These are phyloP conservation scores for Psammodynastes pulverulentus DNA, from an alignment of 2,113 vertebrate species.

Conservation along the genomic window DNA sequence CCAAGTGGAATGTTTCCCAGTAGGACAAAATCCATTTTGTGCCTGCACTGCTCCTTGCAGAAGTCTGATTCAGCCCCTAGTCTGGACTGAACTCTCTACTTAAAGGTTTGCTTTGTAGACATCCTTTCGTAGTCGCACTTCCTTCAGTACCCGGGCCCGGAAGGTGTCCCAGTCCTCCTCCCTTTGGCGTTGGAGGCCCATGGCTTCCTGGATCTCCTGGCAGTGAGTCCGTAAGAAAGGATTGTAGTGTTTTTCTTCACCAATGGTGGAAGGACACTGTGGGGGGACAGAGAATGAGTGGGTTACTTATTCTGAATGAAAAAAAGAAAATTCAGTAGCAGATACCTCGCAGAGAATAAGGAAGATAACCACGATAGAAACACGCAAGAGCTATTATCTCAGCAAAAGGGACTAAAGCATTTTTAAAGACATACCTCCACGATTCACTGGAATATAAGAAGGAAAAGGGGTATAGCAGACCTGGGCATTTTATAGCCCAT, in stretches of 20 bases:
- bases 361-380: neutral
- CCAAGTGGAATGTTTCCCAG: neutral
- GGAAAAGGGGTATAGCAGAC: neutral
- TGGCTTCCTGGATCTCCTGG: slow-evolving; percentile 77
- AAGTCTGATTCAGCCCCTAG: neutral
- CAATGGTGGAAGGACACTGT: slow-evolving; percentile 90
- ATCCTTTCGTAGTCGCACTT: slow-evolving; percentile 87
- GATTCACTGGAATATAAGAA: neutral
- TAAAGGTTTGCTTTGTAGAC: slow-evolving; percentile 75
- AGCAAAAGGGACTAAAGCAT: neutral
- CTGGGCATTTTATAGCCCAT: neutral
- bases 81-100: neutral
- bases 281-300: neutral
- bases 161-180: slow-evolving; percentile 77
- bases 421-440: neutral
- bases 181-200: slow-evolving; percentile 74
- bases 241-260: slow-evolving; percentile 91
- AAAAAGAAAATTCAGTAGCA: neutral
- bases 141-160: slow-evolving; percentile 85
- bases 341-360: neutral
- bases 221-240: slow-evolving; percentile 89
- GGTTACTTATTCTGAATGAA: neutral
- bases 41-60: neutral
- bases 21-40: neutral
- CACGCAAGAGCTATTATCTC: neutral